These are phyloP conservation scores for Squalus acanthias DNA, from an alignment of 2,797 vertebrate species.

Conservation along the genomic window DNA sequence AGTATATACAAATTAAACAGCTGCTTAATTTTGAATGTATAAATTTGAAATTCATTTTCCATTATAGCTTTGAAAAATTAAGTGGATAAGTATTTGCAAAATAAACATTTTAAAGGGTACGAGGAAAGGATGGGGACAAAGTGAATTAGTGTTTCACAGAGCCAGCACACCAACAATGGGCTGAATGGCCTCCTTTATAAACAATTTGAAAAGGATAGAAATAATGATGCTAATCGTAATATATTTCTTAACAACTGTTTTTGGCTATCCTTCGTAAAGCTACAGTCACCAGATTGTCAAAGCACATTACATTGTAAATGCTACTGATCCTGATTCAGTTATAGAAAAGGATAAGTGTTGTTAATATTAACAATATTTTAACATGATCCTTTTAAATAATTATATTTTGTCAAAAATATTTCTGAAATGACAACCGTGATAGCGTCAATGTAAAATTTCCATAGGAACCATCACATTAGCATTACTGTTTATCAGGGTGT, in stretches of 20 bases:
- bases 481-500: background rate
- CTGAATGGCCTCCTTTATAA: background rate
- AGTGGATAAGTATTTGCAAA: background rate
- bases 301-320: background rate
- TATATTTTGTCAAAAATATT: background rate
- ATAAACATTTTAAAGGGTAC: background rate
- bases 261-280: background rate
- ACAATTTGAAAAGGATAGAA: background rate
- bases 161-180: background rate
- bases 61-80: background rate
- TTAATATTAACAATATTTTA: constrained; percentile 14
- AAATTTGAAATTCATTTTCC: background rate
- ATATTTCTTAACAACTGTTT: background rate
- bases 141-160: background rate
- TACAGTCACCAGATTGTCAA: background rate
- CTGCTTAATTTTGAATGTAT: background rate
- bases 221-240: background rate
- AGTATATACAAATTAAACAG: background rate
- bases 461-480: background rate
- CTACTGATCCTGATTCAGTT: background rate
- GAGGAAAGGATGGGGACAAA: background rate
- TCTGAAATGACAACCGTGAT: background rate
- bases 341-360: background rate
- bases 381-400: background rate
- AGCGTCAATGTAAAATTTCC: background rate